Base-by-base conservation (phyloP, 2,797 vertebrate genomes). In the Nothura maculosa region DNA sequence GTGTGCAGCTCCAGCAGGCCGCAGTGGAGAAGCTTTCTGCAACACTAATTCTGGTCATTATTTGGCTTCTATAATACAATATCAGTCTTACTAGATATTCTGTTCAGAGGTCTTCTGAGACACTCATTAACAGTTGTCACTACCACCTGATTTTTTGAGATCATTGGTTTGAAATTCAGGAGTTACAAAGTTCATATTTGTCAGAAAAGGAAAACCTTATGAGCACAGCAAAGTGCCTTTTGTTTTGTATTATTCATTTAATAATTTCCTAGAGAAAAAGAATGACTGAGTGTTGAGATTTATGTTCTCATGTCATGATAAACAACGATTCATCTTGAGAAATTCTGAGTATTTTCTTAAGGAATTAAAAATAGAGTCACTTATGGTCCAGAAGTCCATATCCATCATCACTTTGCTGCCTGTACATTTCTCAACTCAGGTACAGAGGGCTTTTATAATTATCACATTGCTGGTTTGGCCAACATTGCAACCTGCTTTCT, bases 221-320 rank as follows among this genome's bases (percentile, higher is more conserved):
- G 52, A 92, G 60, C 81, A 19, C 61, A 7, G n/a, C 64, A 73
- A 47, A 43, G 68, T 73, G 81, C 32, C 75, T 87, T 43, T 57
- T 87, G 8, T 70, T 93, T 95, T 79, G 80, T 93, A 72, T 89
- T 84, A 73, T 91, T 87, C 43, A 12, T 70, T 81, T 93, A 70
- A 83, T 91, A 92, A 94, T 45, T 91, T 85, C 62, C 91, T 2
- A 1, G 94, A 96, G 94, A 79, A 79, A 81, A 85, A 66, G 27
- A 81, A 84, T 79, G 82, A 68, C 91, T 55, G 30, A 94, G 80
- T 54, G 1, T 0, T 40, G 79, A 91, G 89, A 94, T 93, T 95
- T 90, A 34, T 68, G 68, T 74, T 87, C 72, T 94, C 89, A 81
- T 48, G 90, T 95, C 77, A 74, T 94, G 91, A 72, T 93, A 73